Evolutionary conservation across 2,113 vertebrate genomes (phyloP).

Genomic region (Thymallus thymallus): DNA sequence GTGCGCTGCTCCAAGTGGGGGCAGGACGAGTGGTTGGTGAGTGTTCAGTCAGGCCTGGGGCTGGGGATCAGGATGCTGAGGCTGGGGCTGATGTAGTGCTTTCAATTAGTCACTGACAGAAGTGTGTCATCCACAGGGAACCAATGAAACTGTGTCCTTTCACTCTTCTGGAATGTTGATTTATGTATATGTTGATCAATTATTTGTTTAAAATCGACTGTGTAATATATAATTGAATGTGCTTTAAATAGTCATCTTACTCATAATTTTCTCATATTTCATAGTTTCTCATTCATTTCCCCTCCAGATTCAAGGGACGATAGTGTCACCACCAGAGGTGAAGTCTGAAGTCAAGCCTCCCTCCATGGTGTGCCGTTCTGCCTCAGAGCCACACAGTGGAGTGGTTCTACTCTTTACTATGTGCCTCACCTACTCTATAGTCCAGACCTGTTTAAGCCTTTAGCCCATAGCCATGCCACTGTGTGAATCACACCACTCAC

Average conservation of each 20-base stretch:
- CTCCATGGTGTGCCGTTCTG: slow-evolving; percentile 23
- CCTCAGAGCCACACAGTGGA: background rate
- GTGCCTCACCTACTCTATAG: background rate
- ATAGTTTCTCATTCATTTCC: background rate
- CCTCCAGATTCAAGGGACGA: slow-evolving; percentile 48
- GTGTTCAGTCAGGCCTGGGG: slow-evolving; percentile 37
- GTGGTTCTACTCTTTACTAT: background rate
- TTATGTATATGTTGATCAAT: too few relatives aligned
- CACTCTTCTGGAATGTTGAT: too few relatives aligned
- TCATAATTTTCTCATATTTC: too few relatives aligned
- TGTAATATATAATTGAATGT: too few relatives aligned
- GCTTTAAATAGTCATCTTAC: too few relatives aligned
- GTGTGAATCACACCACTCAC: background rate
- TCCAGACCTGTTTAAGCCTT: slow-evolving; percentile 5
- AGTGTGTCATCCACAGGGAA: background rate
- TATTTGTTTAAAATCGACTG: too few relatives aligned
- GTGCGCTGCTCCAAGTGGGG: slow-evolving; percentile 84
- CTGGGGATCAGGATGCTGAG: background rate
- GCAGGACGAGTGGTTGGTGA: slow-evolving; percentile 83
- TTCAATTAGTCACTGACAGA: too few relatives aligned
- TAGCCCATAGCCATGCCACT: background rate
- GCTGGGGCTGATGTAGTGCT: background rate
- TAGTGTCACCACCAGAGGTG: slow-evolving; percentile 47
- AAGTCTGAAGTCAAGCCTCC: slow-evolving; percentile 10
- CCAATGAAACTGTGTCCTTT: background rate